Evolutionary conservation across 1,140 invertebrate species (phyloP), one percentile per base, ranked within the genome.

Genomic region (Achroia grisella): DNA sequence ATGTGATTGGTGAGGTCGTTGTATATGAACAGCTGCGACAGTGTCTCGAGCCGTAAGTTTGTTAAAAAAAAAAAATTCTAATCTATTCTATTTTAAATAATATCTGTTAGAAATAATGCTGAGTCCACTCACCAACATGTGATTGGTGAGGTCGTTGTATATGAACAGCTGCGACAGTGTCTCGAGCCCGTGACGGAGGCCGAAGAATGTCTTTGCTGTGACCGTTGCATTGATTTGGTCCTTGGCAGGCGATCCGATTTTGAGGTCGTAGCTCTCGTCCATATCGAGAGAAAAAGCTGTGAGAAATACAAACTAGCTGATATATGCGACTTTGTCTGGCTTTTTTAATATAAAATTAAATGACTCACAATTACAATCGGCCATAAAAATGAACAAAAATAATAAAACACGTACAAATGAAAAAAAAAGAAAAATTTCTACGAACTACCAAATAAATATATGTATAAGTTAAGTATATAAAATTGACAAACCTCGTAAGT

Each of bases 21-120:
- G 45, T 88, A 92, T 4, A 94, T 87, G 2, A 95, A 89, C 12
- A 96, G 64, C 56, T 96, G 94, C 0, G 87, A 83, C 0, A 96
- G 75, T 0, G 94, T 95, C 81, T 95, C 94, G n/a, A 95, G 46
- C 0, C 87, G n/a, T n/a, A n/a, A n/a, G n/a, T n/a, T n/a, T n/a
- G n/a, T n/a, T n/a, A n/a, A n/a, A n/a, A n/a, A n/a, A n/a, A n/a
- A n/a, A n/a, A n/a, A n/a, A n/a, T n/a, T n/a, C n/a, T n/a, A n/a
- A n/a, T n/a, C n/a, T n/a, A n/a, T n/a, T n/a, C n/a, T n/a, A n/a
- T n/a, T n/a, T n/a, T n/a, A n/a, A n/a, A n/a, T n/a, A n/a, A n/a
- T n/a, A n/a, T n/a, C n/a, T n/a, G n/a, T n/a, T n/a, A n/a, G n/a
- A n/a, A n/a, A n/a, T n/a, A n/a, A n/a, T n/a, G n/a, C n/a, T n/a